Base-by-base conservation (phyloP, 2,888 invertebrate species). In the Chrysolina haemoptera region DNA sequence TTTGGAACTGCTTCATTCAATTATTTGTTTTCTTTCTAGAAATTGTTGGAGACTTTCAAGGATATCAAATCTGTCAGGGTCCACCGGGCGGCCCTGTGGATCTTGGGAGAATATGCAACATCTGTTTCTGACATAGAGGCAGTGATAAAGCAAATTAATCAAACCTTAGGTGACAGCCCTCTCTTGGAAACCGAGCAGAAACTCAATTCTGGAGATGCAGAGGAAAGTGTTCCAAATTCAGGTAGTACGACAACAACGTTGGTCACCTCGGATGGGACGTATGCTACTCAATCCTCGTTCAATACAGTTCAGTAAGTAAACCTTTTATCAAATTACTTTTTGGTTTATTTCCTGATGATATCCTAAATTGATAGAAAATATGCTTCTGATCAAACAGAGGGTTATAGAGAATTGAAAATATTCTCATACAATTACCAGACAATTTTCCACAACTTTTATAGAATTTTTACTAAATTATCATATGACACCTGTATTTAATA, bases 221-320 rank as follows among this genome's bases (percentile, higher is more conserved):
- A 91, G 20, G 92, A 92, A 68, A 89, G 88, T 74, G 84, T 76
- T 27, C 70, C 76, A 10, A 71, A 71, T 12, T 82, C 79, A 73
- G 82, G 81, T 20, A 78, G 79, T 9, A 78, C 79, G 16, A 76
- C 79, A 18, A 82, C 84, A 20, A 94, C 93, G 82, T 89, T 96
- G 74, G 98, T 99, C 55, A 99, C 99, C 62, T 98, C 99, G 46
- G 99, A 99, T 90, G 99, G 99, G 20, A 98, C 99, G 0, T 99
- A 99, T 88, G 99, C 99, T 35, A 95, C 98, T 4, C 99, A 99
- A 89, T 98, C 98, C 79, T 98, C 98, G 55, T 98, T 99, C 88
- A 98, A 96, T 85, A 90, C 96, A 80, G 91, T 93, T 27, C 90
- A 92, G 92, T 94, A 87, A 90, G 93, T 90, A 67, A 46, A 27